A percentile compares a stretch with the other conserved stretches of the same genome.
phyloP scores from a whole-genome alignment of 2,888 invertebrate species.

The Lepidochrysops patricia region DNA sequence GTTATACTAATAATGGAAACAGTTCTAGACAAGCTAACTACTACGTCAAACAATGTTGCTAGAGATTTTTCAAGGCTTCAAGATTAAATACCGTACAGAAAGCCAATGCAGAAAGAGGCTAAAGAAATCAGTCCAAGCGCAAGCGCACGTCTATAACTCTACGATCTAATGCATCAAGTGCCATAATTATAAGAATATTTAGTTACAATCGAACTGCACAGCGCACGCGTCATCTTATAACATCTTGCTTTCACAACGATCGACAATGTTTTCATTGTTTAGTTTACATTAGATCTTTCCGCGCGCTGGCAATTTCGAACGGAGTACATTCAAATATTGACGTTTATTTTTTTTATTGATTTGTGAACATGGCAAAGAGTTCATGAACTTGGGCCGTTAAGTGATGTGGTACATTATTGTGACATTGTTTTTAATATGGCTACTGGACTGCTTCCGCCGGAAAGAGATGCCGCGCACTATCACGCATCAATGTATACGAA shows the following conservation, averaged over 20 bases:
- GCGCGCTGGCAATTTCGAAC: background rate
- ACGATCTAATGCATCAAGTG: conserved; percentile 16
- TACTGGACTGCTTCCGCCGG: conserved; percentile 58
- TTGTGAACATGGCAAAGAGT: conserved; percentile 29
- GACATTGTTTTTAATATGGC: conserved; percentile 62
- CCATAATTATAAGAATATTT: conserved; percentile 29
- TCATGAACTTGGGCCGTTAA: conserved; percentile 23
- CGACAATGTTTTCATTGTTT: conserved; percentile 29
- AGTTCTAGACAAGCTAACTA: too few species aligned
- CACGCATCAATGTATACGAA: conserved; percentile 54
- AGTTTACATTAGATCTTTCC: conserved; percentile 21
- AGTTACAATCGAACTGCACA: conserved; percentile 33
- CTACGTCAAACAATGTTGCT: too few species aligned
- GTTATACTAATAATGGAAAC: too few species aligned
- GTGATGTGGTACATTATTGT: conserved; percentile 59
- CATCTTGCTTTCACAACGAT: conserved; percentile 43
- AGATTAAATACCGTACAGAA: background rate
- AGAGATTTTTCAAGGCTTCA: too few species aligned
- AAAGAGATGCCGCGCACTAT: conserved; percentile 41
- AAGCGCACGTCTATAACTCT: conserved; percentile 2
- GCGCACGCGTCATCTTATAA: conserved; percentile 34
- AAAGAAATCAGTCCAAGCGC: background rate
- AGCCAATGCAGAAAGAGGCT: background rate
- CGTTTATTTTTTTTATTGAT: conserved; percentile 27
- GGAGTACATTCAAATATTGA: background rate